Evolutionary conservation across 2,113 vertebrate species (phyloP).

Genomic region (Burhinus oedicnemus): DNA sequence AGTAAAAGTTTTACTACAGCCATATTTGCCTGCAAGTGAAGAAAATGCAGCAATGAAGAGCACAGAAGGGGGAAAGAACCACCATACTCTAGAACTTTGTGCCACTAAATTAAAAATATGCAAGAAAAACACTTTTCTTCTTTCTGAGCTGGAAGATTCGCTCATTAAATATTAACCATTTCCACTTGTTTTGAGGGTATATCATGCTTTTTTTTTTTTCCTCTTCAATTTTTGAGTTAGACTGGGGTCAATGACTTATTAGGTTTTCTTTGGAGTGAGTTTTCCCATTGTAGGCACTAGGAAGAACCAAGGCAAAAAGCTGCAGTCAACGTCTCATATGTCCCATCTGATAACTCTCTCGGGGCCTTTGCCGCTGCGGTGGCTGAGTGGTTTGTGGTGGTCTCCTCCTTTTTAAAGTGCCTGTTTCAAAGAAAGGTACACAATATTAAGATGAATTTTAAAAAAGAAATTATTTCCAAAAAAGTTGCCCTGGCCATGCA

Average conservation of each 20-base stretch:
- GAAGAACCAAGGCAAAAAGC: conserved; percentile 92
- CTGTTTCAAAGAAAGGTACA: conserved; percentile 66
- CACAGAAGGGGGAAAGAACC: conserved; percentile 60
- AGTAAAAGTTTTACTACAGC: conserved; percentile 75
- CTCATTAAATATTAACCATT: conserved; percentile 63
- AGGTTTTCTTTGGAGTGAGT: conserved; percentile 97
- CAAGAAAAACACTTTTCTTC: conserved; percentile 68
- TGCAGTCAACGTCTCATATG: conserved; percentile 89
- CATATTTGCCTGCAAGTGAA: conserved; percentile 80
- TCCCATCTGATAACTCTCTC: conserved; percentile 92
- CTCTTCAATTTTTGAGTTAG: conserved; percentile 68
- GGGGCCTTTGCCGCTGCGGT: conserved; percentile 82
- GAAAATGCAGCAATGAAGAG: conserved; percentile 79
- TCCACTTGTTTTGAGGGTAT: conserved; percentile 71
- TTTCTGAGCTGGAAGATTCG: conserved; percentile 68
- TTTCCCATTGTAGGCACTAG: conserved; percentile 96
- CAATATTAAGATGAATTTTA: neutral
- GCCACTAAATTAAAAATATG: conserved; percentile 75
- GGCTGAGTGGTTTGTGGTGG: conserved; percentile 85
- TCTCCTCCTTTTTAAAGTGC: conserved; percentile 91
- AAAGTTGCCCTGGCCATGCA: neutral
- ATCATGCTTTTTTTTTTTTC: conserved; percentile 63
- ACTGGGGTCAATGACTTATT: conserved; percentile 82
- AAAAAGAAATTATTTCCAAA: neutral
- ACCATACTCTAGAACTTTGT: conserved; percentile 69